These are phyloP conservation scores for Alfaro cultratus DNA, from an alignment of 2,797 vertebrate genomes.

Conservation along the genomic window DNA sequence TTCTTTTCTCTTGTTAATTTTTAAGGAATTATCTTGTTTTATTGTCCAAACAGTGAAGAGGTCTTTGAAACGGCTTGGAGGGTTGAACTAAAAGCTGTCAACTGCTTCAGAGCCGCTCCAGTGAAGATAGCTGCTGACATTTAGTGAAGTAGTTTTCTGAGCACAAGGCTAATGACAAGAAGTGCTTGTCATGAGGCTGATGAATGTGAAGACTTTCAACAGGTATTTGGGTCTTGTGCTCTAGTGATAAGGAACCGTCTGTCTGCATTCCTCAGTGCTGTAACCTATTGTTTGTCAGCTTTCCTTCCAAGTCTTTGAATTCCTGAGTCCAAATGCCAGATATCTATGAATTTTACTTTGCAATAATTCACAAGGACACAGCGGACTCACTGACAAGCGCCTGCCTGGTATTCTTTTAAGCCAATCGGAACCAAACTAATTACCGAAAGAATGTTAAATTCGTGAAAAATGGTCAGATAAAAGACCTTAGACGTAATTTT, in stretches of 20 bases:
- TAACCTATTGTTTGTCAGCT: slow-evolving; percentile 9
- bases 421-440: not conserved
- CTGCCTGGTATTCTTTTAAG: not conserved
- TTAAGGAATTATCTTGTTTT: not conserved
- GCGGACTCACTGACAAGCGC: not conserved
- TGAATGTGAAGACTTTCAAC: slow-evolving; percentile 1
- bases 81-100: not conserved
- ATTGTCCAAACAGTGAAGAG: not conserved
- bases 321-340: slow-evolving; percentile 8
- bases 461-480: not conserved
- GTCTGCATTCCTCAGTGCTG: slow-evolving; percentile 53
- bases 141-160: not conserved
- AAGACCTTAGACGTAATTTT: not conserved
- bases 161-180: not conserved
- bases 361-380: not conserved
- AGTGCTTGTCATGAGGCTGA: not conserved
- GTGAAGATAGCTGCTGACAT: not conserved
- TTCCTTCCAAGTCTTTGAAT: slow-evolving; percentile 27
- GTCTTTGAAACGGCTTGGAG: not conserved
- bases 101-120: not conserved
- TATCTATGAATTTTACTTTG: not conserved
- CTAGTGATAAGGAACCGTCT: slow-evolving; percentile 43
- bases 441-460: too few species aligned
- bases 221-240: slow-evolving; percentile 15
- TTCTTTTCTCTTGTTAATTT: not conserved